Conservation (phyloP, 1,140 invertebrate genomes). For the Hylaeus volcanicus region DNA sequence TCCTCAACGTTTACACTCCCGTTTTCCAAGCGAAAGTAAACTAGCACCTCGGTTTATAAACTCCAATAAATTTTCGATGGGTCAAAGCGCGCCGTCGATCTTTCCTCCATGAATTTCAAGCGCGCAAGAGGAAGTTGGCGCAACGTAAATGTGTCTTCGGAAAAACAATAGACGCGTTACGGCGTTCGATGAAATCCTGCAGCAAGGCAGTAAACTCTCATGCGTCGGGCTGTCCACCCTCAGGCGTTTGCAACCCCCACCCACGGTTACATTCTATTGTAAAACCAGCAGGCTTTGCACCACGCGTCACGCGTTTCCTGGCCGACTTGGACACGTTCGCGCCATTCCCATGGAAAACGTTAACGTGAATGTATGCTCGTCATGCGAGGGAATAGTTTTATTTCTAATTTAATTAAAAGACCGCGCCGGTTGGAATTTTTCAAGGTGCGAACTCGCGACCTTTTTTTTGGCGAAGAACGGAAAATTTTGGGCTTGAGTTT, state of each 20-base stretch:
- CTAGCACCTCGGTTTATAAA: no score
- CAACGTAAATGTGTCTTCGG: neutral
- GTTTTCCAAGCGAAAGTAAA: no score
- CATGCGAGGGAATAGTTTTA: slow-evolving; percentile 1
- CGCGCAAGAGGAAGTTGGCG: neutral
- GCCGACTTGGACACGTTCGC: slow-evolving; percentile 16
- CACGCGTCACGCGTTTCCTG: slow-evolving; percentile 38
- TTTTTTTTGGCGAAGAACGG: no score
- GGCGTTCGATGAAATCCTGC: neutral
- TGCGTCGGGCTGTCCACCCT: neutral
- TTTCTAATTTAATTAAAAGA: slow-evolving; percentile 5
- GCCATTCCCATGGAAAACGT: slow-evolving; percentile 30
- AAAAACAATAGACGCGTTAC: neutral
- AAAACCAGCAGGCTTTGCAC: neutral
- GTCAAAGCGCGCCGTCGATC: no score
- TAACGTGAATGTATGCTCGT: neutral
- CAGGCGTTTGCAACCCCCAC: neutral
- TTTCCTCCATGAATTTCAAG: neutral
- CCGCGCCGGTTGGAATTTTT: neutral
- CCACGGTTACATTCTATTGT: slow-evolving; percentile 4
- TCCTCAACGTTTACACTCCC: no score
- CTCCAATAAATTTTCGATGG: no score
- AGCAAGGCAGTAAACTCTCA: neutral
- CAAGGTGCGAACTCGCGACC: no score
- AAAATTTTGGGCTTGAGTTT: no score